phyloP scores from a whole-genome alignment of 2,113 vertebrate species.

The Nothobranchius furzeri region DNA sequence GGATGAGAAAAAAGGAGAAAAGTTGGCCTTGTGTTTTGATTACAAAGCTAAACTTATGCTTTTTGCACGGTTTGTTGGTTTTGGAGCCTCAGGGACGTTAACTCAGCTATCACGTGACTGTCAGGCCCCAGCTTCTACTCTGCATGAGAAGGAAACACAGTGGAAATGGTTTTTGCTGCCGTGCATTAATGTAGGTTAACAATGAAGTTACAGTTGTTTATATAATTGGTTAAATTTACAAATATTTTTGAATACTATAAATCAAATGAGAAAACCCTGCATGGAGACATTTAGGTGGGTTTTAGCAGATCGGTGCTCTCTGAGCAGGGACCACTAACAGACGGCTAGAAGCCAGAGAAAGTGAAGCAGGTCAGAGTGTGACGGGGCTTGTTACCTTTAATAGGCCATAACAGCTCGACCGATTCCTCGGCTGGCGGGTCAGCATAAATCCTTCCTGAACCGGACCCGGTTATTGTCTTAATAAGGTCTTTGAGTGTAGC shows the following conservation, averaged over 20 bases:
- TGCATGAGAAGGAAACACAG: neutral
- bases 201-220: neutral
- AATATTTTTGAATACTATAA: no score
- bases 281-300: no score
- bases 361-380: neutral
- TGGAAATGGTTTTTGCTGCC: neutral
- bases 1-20: neutral
- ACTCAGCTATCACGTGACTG: slow-evolving; percentile 49
- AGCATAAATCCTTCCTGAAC: slow-evolving; percentile 12
- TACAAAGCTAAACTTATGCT: slow-evolving; percentile 27
- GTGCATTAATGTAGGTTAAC: neutral
- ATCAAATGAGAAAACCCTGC: no score
- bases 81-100: slow-evolving; percentile 8
- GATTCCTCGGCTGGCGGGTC: slow-evolving; percentile 1
- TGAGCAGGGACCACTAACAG: neutral
- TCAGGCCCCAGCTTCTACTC: slow-evolving; percentile 7
- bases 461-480: slow-evolving; percentile 11
- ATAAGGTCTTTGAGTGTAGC: slow-evolving; percentile 25
- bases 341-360: slow-evolving; percentile 15
- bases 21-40: slow-evolving; percentile 21
- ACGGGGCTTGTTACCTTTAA: slow-evolving; percentile 54
- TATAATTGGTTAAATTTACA: no score
- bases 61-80: slow-evolving; percentile 16
- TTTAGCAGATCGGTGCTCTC: no score
- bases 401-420: slow-evolving; percentile 15